Conservation (phyloP, 2,797 vertebrate genomes). For the Todus mexicanus region DNA sequence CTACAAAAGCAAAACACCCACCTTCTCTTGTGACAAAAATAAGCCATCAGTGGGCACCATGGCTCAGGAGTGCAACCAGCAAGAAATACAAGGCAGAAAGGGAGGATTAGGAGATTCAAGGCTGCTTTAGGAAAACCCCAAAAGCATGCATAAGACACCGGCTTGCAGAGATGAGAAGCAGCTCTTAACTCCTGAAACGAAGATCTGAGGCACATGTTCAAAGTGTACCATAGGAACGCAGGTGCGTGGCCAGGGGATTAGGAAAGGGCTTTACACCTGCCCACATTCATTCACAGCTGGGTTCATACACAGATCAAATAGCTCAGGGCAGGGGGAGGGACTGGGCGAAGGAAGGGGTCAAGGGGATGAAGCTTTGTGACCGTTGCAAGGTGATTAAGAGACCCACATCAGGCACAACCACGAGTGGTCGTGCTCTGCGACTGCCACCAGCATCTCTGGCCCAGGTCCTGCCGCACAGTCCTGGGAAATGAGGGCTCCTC, state of each 20-base stretch:
- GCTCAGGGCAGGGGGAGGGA: background rate
- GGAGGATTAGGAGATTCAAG: background rate
- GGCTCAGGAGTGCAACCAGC: background rate
- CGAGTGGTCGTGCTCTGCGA: rapidly evolving
- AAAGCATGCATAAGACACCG: background rate
- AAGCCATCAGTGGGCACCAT: background rate
- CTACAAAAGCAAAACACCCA: background rate
- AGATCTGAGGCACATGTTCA: conserved; percentile 14
- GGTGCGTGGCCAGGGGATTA: conserved; percentile 17
- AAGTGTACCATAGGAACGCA: background rate
- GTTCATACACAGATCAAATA: background rate
- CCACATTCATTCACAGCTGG: background rate
- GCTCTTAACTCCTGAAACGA: background rate
- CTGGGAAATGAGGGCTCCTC: background rate
- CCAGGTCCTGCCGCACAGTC: background rate
- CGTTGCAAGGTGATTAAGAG: background rate
- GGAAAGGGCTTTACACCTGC: conserved; percentile 13
- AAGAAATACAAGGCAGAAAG: background rate
- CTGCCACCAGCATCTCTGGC: background rate
- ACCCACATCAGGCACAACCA: background rate
- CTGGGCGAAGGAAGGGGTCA: background rate
- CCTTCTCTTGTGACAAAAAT: background rate
- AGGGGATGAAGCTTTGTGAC: background rate
- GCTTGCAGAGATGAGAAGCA: background rate
- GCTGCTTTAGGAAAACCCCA: background rate